Percentiles rank a stretch among this genome's conserved stretches.
Evolutionary conservation across 53 echinoderm and acorn worm species (phyloP).

Genomic region (Pentamera pediparva): DNA sequence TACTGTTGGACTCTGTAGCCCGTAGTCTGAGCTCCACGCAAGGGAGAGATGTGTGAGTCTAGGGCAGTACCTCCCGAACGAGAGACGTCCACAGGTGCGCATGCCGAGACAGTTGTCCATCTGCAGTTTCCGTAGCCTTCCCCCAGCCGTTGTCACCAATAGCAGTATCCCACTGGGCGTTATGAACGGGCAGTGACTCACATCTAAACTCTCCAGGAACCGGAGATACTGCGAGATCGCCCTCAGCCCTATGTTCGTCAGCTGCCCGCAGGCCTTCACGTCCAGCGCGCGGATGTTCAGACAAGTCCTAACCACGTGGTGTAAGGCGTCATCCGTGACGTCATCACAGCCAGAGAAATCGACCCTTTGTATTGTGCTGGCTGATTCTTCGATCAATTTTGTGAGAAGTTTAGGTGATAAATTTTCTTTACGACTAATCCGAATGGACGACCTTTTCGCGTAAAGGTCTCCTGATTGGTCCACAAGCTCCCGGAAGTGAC

Average conservation of each 20-base stretch:
- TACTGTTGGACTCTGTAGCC: neutral
- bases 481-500: neutral
- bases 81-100: conserved; percentile 29
- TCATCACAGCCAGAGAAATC: conserved; percentile 63
- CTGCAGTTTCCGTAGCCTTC: conserved; percentile 23
- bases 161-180: conserved; percentile 58
- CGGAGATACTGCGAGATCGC: conserved; percentile 41
- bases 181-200: conserved; percentile 66
- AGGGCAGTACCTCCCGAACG: conserved; percentile 39
- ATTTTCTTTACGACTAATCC: neutral
- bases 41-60: conserved; percentile 38
- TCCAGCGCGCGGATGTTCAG: conserved; percentile 17
- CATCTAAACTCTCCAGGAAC: conserved; percentile 40
- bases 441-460: neutral
- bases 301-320: conserved; percentile 42
- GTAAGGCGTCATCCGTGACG: conserved; percentile 62
- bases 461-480: neutral
- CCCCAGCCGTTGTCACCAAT: conserved; percentile 26
- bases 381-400: conserved; percentile 5
- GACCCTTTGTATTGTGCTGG: conserved; percentile 26
- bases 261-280: conserved; percentile 47
- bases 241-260: conserved; percentile 58
- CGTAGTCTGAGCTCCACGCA: conserved; percentile 49
- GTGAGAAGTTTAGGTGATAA: neutral
- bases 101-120: conserved; percentile 55